Evolutionary conservation across 2,113 vertebrate genomes (phyloP).

Genomic region (Tympanuchus pallidicinctus): DNA sequence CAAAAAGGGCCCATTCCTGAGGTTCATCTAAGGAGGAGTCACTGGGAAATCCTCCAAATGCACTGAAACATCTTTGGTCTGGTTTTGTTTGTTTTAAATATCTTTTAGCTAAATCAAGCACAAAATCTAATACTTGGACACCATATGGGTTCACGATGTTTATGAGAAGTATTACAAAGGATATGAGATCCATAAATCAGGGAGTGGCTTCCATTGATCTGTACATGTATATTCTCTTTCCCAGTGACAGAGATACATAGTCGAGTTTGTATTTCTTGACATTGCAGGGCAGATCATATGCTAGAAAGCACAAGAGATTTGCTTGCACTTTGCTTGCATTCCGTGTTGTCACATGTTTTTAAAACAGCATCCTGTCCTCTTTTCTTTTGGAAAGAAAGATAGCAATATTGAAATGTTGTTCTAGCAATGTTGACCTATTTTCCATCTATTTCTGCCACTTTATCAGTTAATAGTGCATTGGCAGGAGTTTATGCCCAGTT

Average conservation of each 20-base stretch:
- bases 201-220: conserved; percentile 24
- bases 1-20: background rate
- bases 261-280: background rate
- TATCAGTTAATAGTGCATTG: background rate
- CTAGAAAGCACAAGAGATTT: background rate
- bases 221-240: background rate
- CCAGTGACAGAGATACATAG: background rate
- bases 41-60: background rate
- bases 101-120: background rate
- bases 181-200: conserved; percentile 25
- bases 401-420: background rate
- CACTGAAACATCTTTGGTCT: background rate
- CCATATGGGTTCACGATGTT: conserved; percentile 37
- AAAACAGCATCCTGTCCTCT: background rate
- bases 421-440: background rate
- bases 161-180: background rate
- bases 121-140: conserved; percentile 22
- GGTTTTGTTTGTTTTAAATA: conserved; percentile 16
- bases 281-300: background rate
- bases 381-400: background rate
- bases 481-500: background rate
- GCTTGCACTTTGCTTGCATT: background rate
- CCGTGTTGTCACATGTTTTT: background rate
- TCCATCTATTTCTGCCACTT: background rate
- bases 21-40: background rate